Conservation (phyloP, 2,888 invertebrate genomes). For the Invenusta paracnida region DNA sequence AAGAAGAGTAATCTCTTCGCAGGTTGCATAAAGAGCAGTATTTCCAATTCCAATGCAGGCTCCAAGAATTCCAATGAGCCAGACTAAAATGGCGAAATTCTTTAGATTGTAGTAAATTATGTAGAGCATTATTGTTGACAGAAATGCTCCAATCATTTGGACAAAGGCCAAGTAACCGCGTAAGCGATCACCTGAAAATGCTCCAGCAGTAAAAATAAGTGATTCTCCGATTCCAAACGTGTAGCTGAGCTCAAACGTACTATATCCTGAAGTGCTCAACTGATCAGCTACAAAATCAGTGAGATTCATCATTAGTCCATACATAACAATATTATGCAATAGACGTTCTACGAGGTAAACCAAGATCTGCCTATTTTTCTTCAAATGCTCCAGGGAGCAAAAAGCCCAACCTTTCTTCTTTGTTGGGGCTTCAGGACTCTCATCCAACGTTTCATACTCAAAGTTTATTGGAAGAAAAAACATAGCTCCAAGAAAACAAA, state of each 20-base stretch:
- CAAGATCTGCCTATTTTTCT: conserved; percentile 40
- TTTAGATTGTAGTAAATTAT: not conserved
- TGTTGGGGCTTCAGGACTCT: not conserved
- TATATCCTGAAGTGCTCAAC: not conserved
- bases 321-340: conserved; percentile 43
- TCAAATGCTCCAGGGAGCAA: conserved; percentile 35
- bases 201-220: conserved; percentile 42
- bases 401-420: conserved; percentile 28
- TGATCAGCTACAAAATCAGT: conserved; percentile 32
- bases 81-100: not conserved
- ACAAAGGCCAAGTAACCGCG: conserved; percentile 41
- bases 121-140: conserved; percentile 31
- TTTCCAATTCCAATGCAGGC: conserved; percentile 41
- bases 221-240: conserved; percentile 43
- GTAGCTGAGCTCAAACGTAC: not conserved
- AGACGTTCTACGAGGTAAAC: conserved; percentile 41
- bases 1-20: conserved; percentile 43
- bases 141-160: conserved; percentile 37
- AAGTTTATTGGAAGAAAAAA: conserved; percentile 30
- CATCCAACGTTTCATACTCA: conserved; percentile 13
- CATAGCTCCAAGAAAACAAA: not conserved
- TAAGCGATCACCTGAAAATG: conserved; percentile 39
- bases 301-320: conserved; percentile 45
- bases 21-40: conserved; percentile 43
- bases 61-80: conserved; percentile 19